A percentile compares a stretch with the other conserved stretches of the same genome.
These are phyloP conservation scores for Cheirogaleus major DNA, from an alignment of 2,797 vertebrate species.

Conservation along the genomic window DNA sequence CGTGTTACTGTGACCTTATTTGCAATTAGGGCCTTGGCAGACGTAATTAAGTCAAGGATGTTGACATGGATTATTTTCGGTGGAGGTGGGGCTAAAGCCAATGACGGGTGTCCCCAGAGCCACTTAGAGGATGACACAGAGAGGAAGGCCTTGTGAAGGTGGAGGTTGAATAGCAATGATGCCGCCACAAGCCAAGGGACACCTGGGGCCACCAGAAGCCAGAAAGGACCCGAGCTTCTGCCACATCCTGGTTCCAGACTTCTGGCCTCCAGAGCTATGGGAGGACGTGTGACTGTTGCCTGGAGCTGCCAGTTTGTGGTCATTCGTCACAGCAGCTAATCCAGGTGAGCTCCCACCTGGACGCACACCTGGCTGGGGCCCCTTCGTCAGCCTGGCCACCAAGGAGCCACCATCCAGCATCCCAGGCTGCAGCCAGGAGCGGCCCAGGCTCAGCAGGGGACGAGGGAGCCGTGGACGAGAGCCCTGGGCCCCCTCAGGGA, in stretches of 20 bases:
- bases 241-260: background rate
- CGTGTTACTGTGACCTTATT: fast-evolving
- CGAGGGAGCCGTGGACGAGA: background rate
- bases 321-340: background rate
- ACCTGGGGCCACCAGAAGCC: background rate
- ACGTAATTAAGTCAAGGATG: background rate
- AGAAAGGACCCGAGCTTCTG: background rate
- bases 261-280: background rate
- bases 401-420: background rate
- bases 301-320: background rate
- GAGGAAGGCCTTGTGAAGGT: background rate
- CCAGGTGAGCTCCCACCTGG: background rate
- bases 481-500: background rate
- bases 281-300: no score
- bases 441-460: background rate
- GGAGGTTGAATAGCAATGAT: background rate
- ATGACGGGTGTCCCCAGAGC: no score
- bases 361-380: background rate
- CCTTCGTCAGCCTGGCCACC: background rate
- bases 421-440: background rate
- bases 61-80: background rate
- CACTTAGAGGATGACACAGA: background rate
- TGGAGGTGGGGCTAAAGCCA: background rate
- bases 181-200: no score
- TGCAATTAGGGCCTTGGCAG: background rate